These are phyloP conservation scores for Octodon degus DNA, from an alignment of 2,113 vertebrate genomes.

Conservation along the genomic window DNA sequence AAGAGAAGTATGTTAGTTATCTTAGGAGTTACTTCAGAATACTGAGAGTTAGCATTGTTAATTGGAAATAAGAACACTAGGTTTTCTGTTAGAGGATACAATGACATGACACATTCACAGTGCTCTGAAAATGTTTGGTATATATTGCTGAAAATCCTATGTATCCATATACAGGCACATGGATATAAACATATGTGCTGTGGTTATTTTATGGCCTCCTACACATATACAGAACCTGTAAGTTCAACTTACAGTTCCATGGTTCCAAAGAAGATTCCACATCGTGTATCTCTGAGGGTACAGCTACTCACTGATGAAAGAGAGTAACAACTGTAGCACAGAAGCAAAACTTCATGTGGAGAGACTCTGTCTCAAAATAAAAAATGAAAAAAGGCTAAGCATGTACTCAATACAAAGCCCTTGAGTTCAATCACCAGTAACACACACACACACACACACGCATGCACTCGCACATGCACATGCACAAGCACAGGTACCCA, in stretches of 20 bases:
- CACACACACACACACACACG: neutral
- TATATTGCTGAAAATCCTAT: constrained; percentile 9
- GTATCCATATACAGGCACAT: neutral
- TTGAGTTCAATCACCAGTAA: neutral
- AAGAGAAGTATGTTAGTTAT: neutral
- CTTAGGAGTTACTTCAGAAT: neutral
- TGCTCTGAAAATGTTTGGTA: neutral
- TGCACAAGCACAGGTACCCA: neutral
- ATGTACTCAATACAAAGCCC: neutral
- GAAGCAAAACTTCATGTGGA: neutral
- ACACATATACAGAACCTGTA: neutral
- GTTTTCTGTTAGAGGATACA: neutral
- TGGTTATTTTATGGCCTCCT: neutral
- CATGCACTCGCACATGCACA: neutral
- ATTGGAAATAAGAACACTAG: neutral
- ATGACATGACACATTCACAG: neutral
- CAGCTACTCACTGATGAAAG: neutral
- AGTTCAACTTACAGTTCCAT: neutral
- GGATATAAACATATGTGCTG: neutral
- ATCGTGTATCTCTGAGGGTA: neutral
- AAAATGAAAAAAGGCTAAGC: neutral
- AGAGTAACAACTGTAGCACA: neutral
- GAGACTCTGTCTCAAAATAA: neutral
- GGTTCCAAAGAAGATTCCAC: neutral
- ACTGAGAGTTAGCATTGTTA: neutral